Base-by-base conservation (phyloP, 2,797 vertebrate species). In the Apogon talboti region DNA sequence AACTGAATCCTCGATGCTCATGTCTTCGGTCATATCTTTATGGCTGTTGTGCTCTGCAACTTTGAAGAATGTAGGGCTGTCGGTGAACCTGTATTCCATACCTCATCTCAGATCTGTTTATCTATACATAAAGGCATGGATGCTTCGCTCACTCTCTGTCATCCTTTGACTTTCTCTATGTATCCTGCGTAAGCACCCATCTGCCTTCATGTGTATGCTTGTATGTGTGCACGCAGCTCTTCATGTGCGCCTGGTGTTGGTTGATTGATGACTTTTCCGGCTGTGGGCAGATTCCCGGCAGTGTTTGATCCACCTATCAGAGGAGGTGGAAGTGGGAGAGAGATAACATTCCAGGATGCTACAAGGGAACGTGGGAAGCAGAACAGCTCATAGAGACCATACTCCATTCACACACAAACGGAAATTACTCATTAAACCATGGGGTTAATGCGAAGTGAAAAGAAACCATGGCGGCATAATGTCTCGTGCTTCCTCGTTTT, bases 291-390 rank as follows among this genome's bases (percentile, higher is more conserved):
- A 89, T 89, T 92, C 85, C 87, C 78, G 69, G 78, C 77, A 83
- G 69, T 15, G 78, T 90, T 92, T 92, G 91, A 90, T 92, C 87
- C 80, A 37, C 66, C 54, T 90, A 90, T 91, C 85, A 82, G 82
- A 91, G 89, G 86, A 87, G 87, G 82, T 85, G 82, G 85, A 88
- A 81, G 79, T 71, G 77, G 55, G 56, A 76, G 82, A 70, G 67
- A 86, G 87, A 91, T 89, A 89, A 88, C 85, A 85, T 92, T 91
- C 86, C 89, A 87, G 86, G 86, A 92, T 85, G 74, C 86, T 85
- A 80, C 69, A 40, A 81, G 72, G 76, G 86, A 89, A 86, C 75
- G 71, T 85, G 88, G 85, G 85, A 90, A 90, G 79, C 82, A 63
- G 61, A 89, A 49, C 64, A 71, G 72, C 74, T 88, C 78, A 63